Evolutionary conservation across 92 coral and sea anemone species (phyloP).

Genomic region (Desmophyllum pertusum): DNA sequence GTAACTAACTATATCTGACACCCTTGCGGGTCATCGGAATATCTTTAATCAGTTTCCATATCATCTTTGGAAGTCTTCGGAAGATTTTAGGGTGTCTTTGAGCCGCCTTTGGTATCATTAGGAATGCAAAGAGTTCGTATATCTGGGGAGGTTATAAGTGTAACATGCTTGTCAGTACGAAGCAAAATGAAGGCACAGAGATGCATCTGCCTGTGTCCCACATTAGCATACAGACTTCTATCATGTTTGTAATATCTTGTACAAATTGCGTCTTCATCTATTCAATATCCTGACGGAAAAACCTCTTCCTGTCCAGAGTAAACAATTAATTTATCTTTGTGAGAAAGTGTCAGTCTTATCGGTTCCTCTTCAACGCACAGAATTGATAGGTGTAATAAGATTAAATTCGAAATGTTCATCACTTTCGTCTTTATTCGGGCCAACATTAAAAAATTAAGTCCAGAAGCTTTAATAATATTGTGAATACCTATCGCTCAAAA

Average conservation of each 20-base stretch:
- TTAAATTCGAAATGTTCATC: background rate
- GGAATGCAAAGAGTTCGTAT: background rate
- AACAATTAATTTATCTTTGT: slow-evolving; percentile 9
- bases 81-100: background rate
- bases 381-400: background rate
- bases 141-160: background rate
- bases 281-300: slow-evolving; percentile 44
- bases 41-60: no score
- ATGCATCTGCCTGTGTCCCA: background rate
- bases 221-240: background rate
- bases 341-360: slow-evolving; percentile 25
- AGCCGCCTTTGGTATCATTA: background rate
- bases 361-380: slow-evolving; percentile 12
- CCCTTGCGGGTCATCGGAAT: background rate
- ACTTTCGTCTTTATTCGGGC: background rate
- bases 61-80: background rate
- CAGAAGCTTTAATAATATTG: background rate
- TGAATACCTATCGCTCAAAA: background rate
- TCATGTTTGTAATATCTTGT: background rate
- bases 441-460: background rate
- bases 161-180: background rate
- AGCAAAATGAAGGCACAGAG: background rate
- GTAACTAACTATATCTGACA: background rate
- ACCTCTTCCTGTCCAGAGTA: slow-evolving; percentile 18
- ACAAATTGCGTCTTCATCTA: slow-evolving; percentile 14